These are phyloP conservation scores for Orius laevigatus DNA, from an alignment of 1,140 invertebrate species.

Conservation along the genomic window DNA sequence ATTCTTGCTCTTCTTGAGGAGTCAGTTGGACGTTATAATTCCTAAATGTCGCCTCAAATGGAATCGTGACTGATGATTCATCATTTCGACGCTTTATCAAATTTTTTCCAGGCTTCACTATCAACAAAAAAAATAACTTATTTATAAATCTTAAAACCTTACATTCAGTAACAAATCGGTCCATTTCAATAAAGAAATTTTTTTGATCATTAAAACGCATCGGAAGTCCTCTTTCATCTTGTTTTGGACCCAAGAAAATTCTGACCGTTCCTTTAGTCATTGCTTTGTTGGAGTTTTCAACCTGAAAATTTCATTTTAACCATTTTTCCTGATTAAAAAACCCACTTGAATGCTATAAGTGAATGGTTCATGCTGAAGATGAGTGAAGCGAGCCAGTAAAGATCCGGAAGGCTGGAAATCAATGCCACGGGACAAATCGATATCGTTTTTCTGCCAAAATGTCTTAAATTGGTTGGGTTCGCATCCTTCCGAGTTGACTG, in stretches of 20 bases:
- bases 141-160: constrained; percentile 23
- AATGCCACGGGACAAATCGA: constrained; percentile 32
- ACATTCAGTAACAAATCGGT: constrained; percentile 35
- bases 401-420: constrained; percentile 30
- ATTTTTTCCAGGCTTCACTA: constrained; percentile 38
- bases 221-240: constrained; percentile 33
- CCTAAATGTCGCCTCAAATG: constrained; percentile 44
- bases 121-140: not conserved
- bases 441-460: constrained; percentile 33
- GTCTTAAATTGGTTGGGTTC: constrained; percentile 26
- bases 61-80: constrained; percentile 45
- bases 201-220: constrained; percentile 34
- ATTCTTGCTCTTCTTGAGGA: constrained; percentile 23
- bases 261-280: constrained; percentile 34
- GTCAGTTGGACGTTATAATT: constrained; percentile 29
- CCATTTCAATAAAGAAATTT: constrained; percentile 37
- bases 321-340: not conserved
- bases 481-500: constrained; percentile 27
- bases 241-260: constrained; percentile 39
- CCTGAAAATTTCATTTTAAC: constrained; percentile 17
- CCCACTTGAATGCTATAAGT: constrained; percentile 24
- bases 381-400: constrained; percentile 31
- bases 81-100: constrained; percentile 34
- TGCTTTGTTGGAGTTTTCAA: constrained; percentile 22
- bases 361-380: constrained; percentile 32